Evolutionary conservation across 35 echinoderm and acorn worm genomes (phyloP).

Genomic region (Amphiura filiformis): DNA sequence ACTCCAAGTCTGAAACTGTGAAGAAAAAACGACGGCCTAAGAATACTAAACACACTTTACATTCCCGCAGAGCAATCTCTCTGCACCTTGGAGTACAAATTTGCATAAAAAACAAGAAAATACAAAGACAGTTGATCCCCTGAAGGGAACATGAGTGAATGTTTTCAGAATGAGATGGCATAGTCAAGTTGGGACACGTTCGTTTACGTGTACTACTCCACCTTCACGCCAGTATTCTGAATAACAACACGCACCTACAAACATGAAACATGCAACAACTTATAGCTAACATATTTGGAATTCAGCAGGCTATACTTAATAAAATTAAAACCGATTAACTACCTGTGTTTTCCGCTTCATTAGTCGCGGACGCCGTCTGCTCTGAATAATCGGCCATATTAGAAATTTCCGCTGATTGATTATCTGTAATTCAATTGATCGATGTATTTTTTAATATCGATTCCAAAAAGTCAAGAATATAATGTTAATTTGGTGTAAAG

Average conservation of each 20-base stretch:
- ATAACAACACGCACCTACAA: background rate
- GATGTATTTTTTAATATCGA: background rate
- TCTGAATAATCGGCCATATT: conserved; percentile 10
- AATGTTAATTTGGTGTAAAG: no score
- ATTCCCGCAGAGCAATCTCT: no score
- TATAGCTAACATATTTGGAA: background rate
- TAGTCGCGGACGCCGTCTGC: conserved; percentile 3
- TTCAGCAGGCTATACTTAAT: background rate
- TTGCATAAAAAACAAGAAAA: no score
- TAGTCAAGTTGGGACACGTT: background rate
- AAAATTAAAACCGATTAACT: background rate
- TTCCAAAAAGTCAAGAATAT: background rate
- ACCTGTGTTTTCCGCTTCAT: conserved; percentile 4
- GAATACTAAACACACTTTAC: no score
- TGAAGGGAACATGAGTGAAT: no score
- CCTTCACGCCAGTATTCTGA: background rate
- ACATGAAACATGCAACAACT: background rate
- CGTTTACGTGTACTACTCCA: background rate
- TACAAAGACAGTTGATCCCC: no score
- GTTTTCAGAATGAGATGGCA: no score
- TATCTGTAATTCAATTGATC: background rate
- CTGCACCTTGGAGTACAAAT: no score
- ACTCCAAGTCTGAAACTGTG: no score
- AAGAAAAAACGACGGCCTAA: no score
- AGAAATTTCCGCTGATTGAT: conserved; percentile 14